Base-by-base conservation (phyloP, 2,113 vertebrate species). In the Chelonoidis abingdonii region DNA sequence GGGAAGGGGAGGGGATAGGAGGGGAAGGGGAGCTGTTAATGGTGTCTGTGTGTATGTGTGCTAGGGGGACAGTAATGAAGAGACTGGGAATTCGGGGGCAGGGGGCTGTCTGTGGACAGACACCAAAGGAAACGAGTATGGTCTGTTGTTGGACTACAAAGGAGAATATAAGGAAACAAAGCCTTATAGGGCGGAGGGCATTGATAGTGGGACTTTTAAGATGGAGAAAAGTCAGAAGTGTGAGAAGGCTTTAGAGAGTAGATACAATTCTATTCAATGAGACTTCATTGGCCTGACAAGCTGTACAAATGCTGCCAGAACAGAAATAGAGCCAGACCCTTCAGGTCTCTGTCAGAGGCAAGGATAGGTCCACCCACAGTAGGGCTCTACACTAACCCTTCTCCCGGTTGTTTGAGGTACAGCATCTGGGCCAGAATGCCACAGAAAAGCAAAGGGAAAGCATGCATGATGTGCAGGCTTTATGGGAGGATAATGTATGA, bases 51-150 rank as follows among this genome's bases (percentile, higher is more conserved):
- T 76, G 86, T 95, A 95, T 91, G 21, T 38, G 87, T 90, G 93
- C 16, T 83, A 81, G 89, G 87, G 94, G 49, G 91, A 94, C 96
- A 96, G 98, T 98, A 98, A 98, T 97, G 98, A 98, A 98, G 92
- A 98, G 96, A 38, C 41, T 89, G n/a, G 86, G 80, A 82, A 90
- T 49, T 49, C 47, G 47, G 47, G 47, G 47, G 10, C 10, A 4
- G 49, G 14, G 72, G 89, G 11, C 88, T 90, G 90, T 93, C 95
- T 94, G 92, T 49, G 38, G 2, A 92, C 79, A 89, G 93, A 31
- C 83, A 87, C 82, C 85, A 10, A 93, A 90, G 93, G 92, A 84
- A 82, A 90, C 59, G 83, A 96, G 97, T 76, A 89, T 65, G 89
- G 82, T 87, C 95, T 97, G 92, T 97, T 97, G 97, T 96, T 96